Conservation (phyloP, 1,140 invertebrate genomes). For the Temnothorax longispinosus region DNA sequence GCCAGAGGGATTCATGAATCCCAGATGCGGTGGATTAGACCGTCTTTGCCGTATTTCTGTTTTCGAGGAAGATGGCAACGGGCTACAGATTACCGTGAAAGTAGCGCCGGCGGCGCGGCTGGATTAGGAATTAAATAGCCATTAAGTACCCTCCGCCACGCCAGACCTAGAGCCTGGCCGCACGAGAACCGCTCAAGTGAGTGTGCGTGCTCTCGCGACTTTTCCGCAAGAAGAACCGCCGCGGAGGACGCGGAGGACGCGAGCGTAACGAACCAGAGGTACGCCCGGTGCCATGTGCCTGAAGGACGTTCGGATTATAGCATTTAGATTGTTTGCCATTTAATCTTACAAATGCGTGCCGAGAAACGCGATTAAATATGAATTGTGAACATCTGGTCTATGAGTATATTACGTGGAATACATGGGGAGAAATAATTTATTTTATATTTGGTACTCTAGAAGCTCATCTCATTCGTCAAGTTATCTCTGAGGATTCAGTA, state of each 20-base stretch:
- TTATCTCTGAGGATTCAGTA: neutral
- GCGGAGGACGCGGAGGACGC: conserved; percentile 27
- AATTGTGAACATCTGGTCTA: conserved; percentile 30
- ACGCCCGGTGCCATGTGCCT: conserved; percentile 55
- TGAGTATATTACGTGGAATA: conserved; percentile 45
- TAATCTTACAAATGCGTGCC: conserved; percentile 42
- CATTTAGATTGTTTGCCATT: conserved; percentile 58
- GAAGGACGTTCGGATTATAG: conserved; percentile 59
- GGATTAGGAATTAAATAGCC: conserved; percentile 79
- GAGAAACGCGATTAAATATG: conserved; percentile 40
- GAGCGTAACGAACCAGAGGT: conserved; percentile 49
- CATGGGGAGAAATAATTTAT: conserved; percentile 29
- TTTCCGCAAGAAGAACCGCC: conserved; percentile 42
- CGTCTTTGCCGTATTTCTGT: conserved; percentile 81
- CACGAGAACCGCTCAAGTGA: neutral
- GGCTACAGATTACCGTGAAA: conserved; percentile 78
- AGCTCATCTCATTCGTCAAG: neutral
- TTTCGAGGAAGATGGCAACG: conserved; percentile 78
- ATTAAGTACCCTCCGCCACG: conserved; percentile 71
- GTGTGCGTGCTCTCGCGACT: conserved; percentile 44
- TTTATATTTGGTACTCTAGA: neutral
- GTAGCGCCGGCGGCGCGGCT: conserved; percentile 68
- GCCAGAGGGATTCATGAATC: conserved; percentile 83
- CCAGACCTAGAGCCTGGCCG: conserved; percentile 43
- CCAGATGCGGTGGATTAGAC: conserved; percentile 84